Percentiles rank a stretch among this genome's conserved stretches.
phyloP scores from a whole-genome alignment of 2,797 vertebrate genomes.

The Pagetopsis macropterus region DNA sequence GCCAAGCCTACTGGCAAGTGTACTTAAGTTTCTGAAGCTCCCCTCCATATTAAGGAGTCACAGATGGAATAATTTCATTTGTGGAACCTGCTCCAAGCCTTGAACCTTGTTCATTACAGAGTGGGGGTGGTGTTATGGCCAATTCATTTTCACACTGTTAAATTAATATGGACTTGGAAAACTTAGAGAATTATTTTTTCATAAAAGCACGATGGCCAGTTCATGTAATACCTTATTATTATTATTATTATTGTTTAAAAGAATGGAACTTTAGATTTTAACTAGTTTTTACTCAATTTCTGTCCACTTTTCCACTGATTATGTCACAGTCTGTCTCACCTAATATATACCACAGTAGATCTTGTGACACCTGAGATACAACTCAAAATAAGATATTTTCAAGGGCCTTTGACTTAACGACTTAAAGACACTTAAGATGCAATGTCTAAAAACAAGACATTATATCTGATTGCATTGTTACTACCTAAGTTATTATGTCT shows the following conservation, averaged over 20 bases:
- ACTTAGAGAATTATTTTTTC: background rate
- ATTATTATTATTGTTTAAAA: too few relatives aligned
- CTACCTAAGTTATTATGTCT: too few relatives aligned
- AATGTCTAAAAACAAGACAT: too few relatives aligned
- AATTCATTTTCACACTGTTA: slow-evolving; percentile 50
- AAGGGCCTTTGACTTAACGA: too few relatives aligned
- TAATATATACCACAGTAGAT: too few relatives aligned
- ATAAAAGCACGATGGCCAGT: background rate
- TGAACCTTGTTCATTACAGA: slow-evolving; percentile 48
- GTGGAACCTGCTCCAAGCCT: slow-evolving; percentile 37
- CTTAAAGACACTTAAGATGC: too few relatives aligned
- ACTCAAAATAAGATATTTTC: too few relatives aligned
- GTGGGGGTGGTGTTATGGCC: slow-evolving; percentile 29
- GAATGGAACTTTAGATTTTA: background rate
- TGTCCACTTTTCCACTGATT: background rate
- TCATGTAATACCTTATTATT: background rate
- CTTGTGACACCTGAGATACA: too few relatives aligned
- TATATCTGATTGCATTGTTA: too few relatives aligned
- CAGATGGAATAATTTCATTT: slow-evolving; percentile 67
- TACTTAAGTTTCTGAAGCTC: slow-evolving; percentile 43
- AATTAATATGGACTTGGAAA: slow-evolving; percentile 28
- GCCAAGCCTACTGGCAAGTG: slow-evolving; percentile 61
- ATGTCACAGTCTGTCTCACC: background rate
- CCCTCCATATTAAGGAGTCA: slow-evolving; percentile 52
- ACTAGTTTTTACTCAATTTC: background rate